Evolutionary conservation across 2,797 vertebrate genomes (phyloP).

Genomic region (Alexandromys oeconomus): DNA sequence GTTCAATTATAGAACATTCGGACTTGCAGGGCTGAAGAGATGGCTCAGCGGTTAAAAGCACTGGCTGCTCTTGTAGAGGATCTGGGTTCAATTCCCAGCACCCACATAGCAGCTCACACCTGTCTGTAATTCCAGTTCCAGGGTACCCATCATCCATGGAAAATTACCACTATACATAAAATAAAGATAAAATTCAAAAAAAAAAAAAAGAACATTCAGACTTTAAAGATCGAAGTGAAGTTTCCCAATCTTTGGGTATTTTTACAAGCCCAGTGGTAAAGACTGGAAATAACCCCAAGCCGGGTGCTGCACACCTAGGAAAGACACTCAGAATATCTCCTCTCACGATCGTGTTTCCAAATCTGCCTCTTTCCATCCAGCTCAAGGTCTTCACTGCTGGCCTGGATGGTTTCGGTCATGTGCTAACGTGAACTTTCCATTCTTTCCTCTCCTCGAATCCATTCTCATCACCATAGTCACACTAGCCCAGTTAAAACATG

Average conservation of each 20-base stretch:
- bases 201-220: background rate
- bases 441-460: background rate
- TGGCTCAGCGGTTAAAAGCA: too few species aligned
- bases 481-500: background rate
- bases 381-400: background rate
- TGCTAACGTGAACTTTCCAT: background rate
- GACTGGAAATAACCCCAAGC: background rate
- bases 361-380: background rate
- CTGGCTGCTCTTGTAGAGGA: too few species aligned
- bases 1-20: constrained; percentile 30
- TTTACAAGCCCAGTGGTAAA: background rate
- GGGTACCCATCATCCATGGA: too few species aligned
- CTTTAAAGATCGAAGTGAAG: background rate
- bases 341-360: background rate
- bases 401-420: background rate
- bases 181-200: too few species aligned
- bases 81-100: too few species aligned
- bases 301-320: background rate
- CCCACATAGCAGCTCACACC: too few species aligned
- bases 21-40: background rate
- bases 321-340: background rate
- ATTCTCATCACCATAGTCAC: background rate
- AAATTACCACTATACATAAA: too few species aligned
- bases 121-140: too few species aligned
- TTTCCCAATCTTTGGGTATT: background rate